Percentiles rank a stretch among this genome's conserved stretches.
phyloP scores from a whole-genome alignment of 2,797 vertebrate genomes.

The Typhlichthys subterraneus region DNA sequence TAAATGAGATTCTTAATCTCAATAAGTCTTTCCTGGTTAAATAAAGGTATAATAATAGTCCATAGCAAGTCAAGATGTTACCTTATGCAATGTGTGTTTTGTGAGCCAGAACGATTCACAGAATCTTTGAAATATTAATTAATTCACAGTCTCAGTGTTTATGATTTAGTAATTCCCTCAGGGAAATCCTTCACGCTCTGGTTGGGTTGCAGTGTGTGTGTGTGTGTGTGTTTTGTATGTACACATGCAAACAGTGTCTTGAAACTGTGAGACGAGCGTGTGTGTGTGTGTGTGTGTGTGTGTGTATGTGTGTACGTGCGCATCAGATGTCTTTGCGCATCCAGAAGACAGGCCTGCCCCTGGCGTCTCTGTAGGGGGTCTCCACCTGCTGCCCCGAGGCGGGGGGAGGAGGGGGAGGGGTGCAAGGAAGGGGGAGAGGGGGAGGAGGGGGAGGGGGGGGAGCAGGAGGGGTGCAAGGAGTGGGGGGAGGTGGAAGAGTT shows the following conservation, averaged over 20 bases:
- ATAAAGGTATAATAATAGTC: no score
- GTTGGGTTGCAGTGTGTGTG: no score
- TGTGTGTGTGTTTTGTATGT: background rate
- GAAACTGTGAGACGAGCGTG: background rate
- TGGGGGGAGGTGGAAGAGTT: background rate
- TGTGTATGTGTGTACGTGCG: background rate
- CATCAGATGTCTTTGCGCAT: constrained; percentile 92
- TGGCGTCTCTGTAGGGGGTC: constrained; percentile 83
- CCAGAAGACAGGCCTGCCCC: constrained; percentile 89
- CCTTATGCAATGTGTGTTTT: no score
- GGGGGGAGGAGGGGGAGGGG: constrained; percentile 36
- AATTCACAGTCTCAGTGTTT: no score
- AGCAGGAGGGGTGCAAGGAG: constrained; percentile 7
- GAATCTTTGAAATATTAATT: no score
- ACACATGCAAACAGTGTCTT: background rate
- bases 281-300: background rate
- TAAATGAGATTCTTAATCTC: no score
- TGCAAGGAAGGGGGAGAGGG: constrained; percentile 11
- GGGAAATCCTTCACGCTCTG: no score
- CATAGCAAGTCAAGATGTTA: no score
- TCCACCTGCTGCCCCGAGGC: constrained; percentile 40
- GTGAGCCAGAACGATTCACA: no score
- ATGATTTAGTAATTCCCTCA: no score
- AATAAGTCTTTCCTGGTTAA: no score
- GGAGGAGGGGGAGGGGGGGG: background rate